Percentiles rank a stretch among this genome's conserved stretches.
Conservation (phyloP, 2,797 vertebrate species). For the Glyptemys insculpta region DNA sequence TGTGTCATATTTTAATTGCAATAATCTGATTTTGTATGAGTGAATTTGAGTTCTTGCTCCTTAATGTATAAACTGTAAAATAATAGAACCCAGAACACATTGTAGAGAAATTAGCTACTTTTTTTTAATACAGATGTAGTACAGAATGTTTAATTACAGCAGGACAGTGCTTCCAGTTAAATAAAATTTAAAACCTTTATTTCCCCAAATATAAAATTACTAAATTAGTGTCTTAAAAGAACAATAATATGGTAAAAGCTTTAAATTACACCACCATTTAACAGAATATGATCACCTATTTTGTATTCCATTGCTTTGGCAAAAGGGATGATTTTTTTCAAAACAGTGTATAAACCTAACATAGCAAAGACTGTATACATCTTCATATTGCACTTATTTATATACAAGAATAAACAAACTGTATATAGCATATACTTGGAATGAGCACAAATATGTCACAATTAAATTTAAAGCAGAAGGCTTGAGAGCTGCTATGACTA, state of each 20-base stretch:
- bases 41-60: background rate
- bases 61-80: conserved; percentile 4
- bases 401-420: conserved; percentile 88
- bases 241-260: conserved; percentile 93
- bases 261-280: conserved; percentile 87
- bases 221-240: conserved; percentile 89
- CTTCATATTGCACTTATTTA: conserved; percentile 97
- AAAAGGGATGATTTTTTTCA: conserved; percentile 88
- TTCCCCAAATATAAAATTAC: conserved; percentile 93
- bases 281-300: conserved; percentile 83
- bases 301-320: conserved; percentile 92
- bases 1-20: background rate
- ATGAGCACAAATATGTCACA: conserved; percentile 80
- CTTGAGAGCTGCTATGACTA: conserved; percentile 77
- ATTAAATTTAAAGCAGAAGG: conserved; percentile 81
- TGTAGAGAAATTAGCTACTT: conserved; percentile 83
- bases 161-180: conserved; percentile 92
- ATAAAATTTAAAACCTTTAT: conserved; percentile 92
- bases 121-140: conserved; percentile 86
- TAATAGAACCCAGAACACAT: conserved; percentile 59
- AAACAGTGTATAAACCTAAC: conserved; percentile 93
- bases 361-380: conserved; percentile 91
- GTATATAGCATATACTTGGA: conserved; percentile 75
- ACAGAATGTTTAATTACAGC: conserved; percentile 87
- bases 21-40: background rate